Conservation (phyloP, 2,888 invertebrate genomes). For the Conops quadrifasciatus region DNA sequence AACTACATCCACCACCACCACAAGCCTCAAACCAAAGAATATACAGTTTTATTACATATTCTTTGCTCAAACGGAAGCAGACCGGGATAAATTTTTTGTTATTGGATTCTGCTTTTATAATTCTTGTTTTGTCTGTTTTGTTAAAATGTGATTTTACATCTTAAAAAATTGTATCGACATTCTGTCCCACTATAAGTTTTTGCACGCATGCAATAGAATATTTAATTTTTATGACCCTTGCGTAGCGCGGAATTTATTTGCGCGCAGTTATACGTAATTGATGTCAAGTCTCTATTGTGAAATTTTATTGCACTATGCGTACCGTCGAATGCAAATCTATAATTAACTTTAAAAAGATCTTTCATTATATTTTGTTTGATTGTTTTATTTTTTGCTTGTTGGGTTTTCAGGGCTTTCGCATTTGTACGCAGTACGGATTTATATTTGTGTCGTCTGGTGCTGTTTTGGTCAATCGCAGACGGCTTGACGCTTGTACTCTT, state of each 20-base stretch:
- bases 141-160: too few relatives aligned
- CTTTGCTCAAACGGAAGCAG: too few relatives aligned
- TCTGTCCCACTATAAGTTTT: too few relatives aligned
- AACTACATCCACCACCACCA: too few relatives aligned
- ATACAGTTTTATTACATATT: too few relatives aligned
- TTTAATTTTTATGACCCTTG: background rate
- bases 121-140: too few relatives aligned
- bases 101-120: too few relatives aligned
- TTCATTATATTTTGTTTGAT: background rate
- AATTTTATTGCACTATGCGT: background rate
- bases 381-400: background rate
- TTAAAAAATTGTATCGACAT: too few relatives aligned
- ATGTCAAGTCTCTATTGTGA: background rate
- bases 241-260: background rate
- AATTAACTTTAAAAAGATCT: background rate
- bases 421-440: slow-evolving; percentile 5
- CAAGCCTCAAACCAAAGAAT: too few relatives aligned
- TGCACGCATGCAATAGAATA: too few relatives aligned
- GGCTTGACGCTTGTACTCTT: slow-evolving; percentile 23
- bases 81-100: too few relatives aligned
- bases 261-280: background rate
- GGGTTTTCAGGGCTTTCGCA: slow-evolving; percentile 8
- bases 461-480: slow-evolving; percentile 21
- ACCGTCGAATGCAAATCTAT: background rate
- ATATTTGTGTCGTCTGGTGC: background rate